Percentiles rank a stretch among this genome's conserved stretches.
These are phyloP conservation scores for Mamestra brassicae DNA, from an alignment of 2,888 invertebrate genomes.

Conservation along the genomic window DNA sequence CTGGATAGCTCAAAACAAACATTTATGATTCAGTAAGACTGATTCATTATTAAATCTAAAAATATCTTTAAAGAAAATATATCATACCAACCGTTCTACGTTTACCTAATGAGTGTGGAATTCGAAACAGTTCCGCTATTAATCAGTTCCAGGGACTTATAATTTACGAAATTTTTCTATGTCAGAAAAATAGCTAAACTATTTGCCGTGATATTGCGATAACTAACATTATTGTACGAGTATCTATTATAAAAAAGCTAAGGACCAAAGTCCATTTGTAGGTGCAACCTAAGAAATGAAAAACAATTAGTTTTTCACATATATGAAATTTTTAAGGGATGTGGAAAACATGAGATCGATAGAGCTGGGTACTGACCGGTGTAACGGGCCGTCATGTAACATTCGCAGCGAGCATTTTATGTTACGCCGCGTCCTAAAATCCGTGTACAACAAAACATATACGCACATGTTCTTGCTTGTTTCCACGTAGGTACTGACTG, in stretches of 20 bases:
- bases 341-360: too few relatives aligned
- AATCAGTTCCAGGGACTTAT: conserved; percentile 23
- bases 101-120: conserved; percentile 28
- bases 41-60: conserved; percentile 23
- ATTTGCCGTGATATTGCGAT: background rate
- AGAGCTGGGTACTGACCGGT: too few relatives aligned
- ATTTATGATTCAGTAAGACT: background rate
- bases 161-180: conserved; percentile 4
- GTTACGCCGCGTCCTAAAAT: too few relatives aligned
- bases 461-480: too few relatives aligned
- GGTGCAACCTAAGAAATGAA: background rate
- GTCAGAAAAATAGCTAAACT: background rate
- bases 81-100: conserved; percentile 1
- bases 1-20: too few relatives aligned
- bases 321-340: too few relatives aligned
- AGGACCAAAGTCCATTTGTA: background rate
- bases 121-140: conserved; percentile 45
- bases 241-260: background rate
- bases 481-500: too few relatives aligned
- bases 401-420: too few relatives aligned
- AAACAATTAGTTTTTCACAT: too few relatives aligned
- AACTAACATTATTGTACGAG: background rate
- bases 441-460: too few relatives aligned
- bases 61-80: background rate
- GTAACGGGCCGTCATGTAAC: too few relatives aligned